These are phyloP conservation scores for Neoniphon sammara DNA, from an alignment of 2,797 vertebrate species.

Conservation along the genomic window DNA sequence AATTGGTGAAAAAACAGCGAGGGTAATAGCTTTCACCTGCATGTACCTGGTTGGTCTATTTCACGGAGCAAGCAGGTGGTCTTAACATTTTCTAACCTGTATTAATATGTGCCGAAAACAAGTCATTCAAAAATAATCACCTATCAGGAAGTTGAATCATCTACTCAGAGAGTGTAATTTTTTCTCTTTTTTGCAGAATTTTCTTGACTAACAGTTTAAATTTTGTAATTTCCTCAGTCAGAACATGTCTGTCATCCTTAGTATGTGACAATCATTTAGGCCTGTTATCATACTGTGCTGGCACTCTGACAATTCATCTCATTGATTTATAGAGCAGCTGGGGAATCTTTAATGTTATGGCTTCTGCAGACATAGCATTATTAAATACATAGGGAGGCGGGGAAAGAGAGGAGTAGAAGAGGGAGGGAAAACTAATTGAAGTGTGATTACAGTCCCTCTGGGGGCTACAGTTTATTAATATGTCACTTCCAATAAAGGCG, in stretches of 20 bases:
- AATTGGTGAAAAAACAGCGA: not conserved
- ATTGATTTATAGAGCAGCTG: constrained; percentile 50
- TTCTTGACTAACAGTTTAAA: no score
- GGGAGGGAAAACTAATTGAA: constrained; percentile 74
- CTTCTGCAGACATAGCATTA: constrained; percentile 50
- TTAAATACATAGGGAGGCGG: constrained; percentile 56
- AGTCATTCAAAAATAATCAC: no score
- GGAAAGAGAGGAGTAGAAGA: constrained; percentile 32
- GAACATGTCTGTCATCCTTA: not conserved
- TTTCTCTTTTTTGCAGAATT: no score
- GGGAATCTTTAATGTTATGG: constrained; percentile 43
- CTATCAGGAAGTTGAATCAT: no score
- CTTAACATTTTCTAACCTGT: not conserved
- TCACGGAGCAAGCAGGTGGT: not conserved
- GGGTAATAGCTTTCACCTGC: not conserved
- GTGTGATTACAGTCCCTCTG: constrained; percentile 78
- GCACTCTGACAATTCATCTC: constrained; percentile 51
- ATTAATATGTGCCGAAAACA: no score
- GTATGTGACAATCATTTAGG: constrained; percentile 5
- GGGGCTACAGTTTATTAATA: constrained; percentile 83
- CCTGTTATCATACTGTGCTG: constrained; percentile 2
- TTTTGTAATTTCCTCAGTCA: no score
- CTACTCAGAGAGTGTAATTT: no score
- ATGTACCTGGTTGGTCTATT: not conserved
- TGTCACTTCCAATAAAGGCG: constrained; percentile 83